Evolutionary conservation across 2,888 invertebrate species (phyloP), one percentile per base, ranked within the genome.

Genomic region (Loripinus fragilis): DNA sequence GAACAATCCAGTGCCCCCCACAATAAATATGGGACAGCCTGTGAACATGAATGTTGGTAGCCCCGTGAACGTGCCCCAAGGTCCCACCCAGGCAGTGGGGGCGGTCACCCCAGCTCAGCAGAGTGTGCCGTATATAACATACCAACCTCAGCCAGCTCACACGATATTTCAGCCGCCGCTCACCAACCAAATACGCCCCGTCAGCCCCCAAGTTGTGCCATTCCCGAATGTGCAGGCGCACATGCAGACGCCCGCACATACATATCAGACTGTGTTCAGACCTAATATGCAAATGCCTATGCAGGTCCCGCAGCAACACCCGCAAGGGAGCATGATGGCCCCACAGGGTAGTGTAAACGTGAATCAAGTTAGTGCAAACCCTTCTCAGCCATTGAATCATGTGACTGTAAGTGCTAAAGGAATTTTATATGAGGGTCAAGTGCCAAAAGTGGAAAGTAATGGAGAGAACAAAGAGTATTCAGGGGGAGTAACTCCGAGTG

Each of bases 201-300:
- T 83, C 50, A 85, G 82, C 52, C 86, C 84, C 28, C 86, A 87
- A 71, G 78, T 89, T 55, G 80, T 87, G 74, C 87, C 87, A 67
- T 78, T 87, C 65, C 87, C 80, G 23, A 80, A 80, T 71, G 81
- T 87, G 72, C 87, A 83, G 69, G 75, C 79, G 48, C 85, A 81
- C 30, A 78, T 83, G 71, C 75, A 78, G 78, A 76, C 83, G 71
- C 72, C 85, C 60, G 76, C 86, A 66, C 88, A 87, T 71, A 74
- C 85, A 42, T 85, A 86, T 81, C 87, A 79, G 30, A 70, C 89
- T 15, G 76, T 89, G 78, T 83, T 88, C 65, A 78, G 90, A 78
- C 89, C 87, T 71, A 88, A 87, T 88, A 89, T 90, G 89, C 90
- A 90, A 87, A 85, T 89, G 81, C 87, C 88, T 86, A 86, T 90